Evolutionary conservation across 2,113 vertebrate genomes (phyloP).

Genomic region (Semnopithecus entellus): DNA sequence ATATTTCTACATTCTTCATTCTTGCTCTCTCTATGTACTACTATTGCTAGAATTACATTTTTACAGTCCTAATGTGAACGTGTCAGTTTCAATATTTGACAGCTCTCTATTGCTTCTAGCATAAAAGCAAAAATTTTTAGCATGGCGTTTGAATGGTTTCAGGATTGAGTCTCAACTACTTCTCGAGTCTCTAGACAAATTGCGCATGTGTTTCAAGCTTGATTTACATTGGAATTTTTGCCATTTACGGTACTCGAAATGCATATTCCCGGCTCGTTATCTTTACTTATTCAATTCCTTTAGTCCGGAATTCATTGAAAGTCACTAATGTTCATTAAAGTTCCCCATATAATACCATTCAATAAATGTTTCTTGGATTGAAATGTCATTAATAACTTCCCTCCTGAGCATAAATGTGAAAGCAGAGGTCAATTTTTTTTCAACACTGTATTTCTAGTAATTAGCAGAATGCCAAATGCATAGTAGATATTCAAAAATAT

Average conservation of each 20-base stretch:
- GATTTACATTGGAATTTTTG: neutral
- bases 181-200: neutral
- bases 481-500: neutral
- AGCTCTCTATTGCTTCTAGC: neutral
- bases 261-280: neutral
- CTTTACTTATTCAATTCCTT: slow-evolving; percentile 1
- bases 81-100: neutral
- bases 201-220: neutral
- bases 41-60: neutral
- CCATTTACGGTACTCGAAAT: neutral
- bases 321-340: neutral
- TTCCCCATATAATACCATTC: neutral
- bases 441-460: slow-evolving; percentile 10
- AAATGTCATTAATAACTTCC: neutral
- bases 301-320: slow-evolving; percentile 20
- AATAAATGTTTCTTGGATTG: neutral
- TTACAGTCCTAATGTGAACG: neutral
- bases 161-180: neutral
- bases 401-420: neutral
- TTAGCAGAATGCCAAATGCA: neutral
- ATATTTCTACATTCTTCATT: neutral
- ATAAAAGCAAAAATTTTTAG: neutral
- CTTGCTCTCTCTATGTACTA: neutral
- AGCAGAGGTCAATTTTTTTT: neutral
- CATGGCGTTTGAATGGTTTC: neutral